Evolutionary conservation across 2,113 vertebrate species (phyloP).

Genomic region (Gila orcuttii): DNA sequence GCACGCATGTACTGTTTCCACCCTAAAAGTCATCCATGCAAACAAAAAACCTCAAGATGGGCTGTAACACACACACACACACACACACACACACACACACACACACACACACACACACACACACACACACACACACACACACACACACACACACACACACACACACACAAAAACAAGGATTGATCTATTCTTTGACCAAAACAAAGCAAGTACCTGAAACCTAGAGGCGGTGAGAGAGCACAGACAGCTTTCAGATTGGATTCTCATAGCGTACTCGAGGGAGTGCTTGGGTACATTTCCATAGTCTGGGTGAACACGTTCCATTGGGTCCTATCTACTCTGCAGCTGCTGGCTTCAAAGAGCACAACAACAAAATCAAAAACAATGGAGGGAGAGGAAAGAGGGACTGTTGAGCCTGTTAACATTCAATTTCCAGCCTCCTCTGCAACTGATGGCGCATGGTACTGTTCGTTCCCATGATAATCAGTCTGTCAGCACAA

Average conservation of each 20-base stretch:
- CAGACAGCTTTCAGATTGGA: conserved; percentile 31
- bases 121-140: background rate
- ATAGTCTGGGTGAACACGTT: conserved; percentile 10
- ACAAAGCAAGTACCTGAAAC: conserved; percentile 40
- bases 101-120: background rate
- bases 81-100: background rate
- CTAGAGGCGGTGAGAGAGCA: conserved; percentile 10
- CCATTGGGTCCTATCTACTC: conserved; percentile 44
- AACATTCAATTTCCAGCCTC: conserved; percentile 44
- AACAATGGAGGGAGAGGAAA: conserved; percentile 38
- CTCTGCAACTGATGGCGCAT: conserved; percentile 32
- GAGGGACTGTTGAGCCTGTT: conserved; percentile 42
- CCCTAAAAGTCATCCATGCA: conserved; percentile 32
- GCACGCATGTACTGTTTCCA: background rate
- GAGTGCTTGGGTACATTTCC: conserved; percentile 27
- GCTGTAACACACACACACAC: conserved; percentile 4
- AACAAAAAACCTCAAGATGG: conserved; percentile 38
- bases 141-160: background rate
- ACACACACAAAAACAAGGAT: conserved; percentile 14
- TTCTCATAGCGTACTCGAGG: conserved; percentile 23
- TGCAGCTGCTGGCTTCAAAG: conserved; percentile 22
- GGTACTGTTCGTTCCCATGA: conserved; percentile 27
- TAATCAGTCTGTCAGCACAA: conserved; percentile 41
- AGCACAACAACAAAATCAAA: conserved; percentile 43
- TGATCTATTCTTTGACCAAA: conserved; percentile 47